Evolutionary conservation across 64 coral and sea anemone species (phyloP), one percentile per base, ranked within the genome.

Genomic region (Pachyseris speciosa): DNA sequence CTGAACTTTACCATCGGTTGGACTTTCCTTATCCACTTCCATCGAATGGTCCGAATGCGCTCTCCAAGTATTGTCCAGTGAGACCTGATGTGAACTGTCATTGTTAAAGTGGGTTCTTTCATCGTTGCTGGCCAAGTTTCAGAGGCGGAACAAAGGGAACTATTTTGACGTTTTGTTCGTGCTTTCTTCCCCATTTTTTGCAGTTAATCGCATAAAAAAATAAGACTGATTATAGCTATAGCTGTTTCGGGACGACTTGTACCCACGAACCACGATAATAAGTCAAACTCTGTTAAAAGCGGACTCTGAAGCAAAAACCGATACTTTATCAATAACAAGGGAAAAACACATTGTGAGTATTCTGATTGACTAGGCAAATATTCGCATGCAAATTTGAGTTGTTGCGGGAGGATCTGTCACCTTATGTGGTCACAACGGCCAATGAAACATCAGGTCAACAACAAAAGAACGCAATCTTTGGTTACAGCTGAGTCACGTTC

Each of bases 141-240:
- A 37, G n/a, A n/a, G n/a, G n/a, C n/a, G n/a, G 84, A 24, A 72
- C 64, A 59, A 87, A 20, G 29, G 84, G 84, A 9, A 72, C 67
- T 19, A 87, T 66, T 72, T 45, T 87, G 10, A 25, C 24, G 39
- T 87, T 87, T 17, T 1, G 47, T 9, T 52, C 24, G 33, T 87
- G 64, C 64, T 45, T 67, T 37, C 31, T 40, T 25, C 66, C 88
- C 2, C 16, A 17, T 53, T 71, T 88, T 40, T 47, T 79, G 69
- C 76, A 69, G 57, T 43, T 81, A 44, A 61, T 34, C 31, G 48
- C 75, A 83, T 71, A n/a, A 91, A 31, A 91, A 91, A 67, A 81
- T 60, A 53, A 81, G 34, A 55, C 43, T 84, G n/a, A 91, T n/a
- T 20, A 84, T 69, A 37, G 89, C 75, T 37, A 91, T 84, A 41